These are phyloP conservation scores for Amphipyra berbera DNA, from an alignment of 2,888 invertebrate genomes.

Conservation along the genomic window DNA sequence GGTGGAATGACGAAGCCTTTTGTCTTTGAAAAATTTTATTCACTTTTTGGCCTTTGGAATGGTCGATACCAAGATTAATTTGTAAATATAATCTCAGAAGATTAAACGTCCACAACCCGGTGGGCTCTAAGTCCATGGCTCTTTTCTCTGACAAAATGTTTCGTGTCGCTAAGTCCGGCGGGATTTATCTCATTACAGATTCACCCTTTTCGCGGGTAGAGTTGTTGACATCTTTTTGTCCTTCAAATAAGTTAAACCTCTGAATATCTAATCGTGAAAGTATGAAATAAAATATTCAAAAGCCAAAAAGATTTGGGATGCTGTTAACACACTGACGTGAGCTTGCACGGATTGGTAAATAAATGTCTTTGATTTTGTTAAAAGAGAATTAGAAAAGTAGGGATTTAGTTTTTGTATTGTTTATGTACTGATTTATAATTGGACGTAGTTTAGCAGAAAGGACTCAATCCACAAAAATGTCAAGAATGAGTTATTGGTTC, in stretches of 20 bases:
- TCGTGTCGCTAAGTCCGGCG: constrained; percentile 31
- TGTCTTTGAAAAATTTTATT: constrained; percentile 49
- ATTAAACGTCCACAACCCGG: constrained; percentile 34
- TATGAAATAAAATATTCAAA: constrained; percentile 39
- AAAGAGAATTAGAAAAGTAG: not conserved
- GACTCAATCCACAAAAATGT: no score
- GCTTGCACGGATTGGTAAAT: not conserved
- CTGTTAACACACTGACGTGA: constrained; percentile 2
- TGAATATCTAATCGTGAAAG: constrained; percentile 47
- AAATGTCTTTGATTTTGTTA: not conserved
- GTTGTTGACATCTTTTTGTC: constrained; percentile 54
- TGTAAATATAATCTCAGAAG: constrained; percentile 49
- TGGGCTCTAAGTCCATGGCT: constrained; percentile 25
- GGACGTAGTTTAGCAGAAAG: no score
- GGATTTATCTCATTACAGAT: constrained; percentile 56
- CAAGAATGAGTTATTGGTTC: no score
- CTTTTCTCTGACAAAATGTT: constrained; percentile 37
- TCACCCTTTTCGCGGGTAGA: constrained; percentile 53
- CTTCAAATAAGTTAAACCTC: constrained; percentile 52
- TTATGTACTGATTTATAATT: no score
- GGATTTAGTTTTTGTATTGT: no score
- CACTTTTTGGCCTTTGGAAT: constrained; percentile 22
- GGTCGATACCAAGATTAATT: constrained; percentile 42
- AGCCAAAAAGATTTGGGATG: constrained; percentile 9
- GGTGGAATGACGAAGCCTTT: constrained; percentile 49